Evolutionary conservation across 2,113 vertebrate species (phyloP).

Genomic region (Siniperca knerii): DNA sequence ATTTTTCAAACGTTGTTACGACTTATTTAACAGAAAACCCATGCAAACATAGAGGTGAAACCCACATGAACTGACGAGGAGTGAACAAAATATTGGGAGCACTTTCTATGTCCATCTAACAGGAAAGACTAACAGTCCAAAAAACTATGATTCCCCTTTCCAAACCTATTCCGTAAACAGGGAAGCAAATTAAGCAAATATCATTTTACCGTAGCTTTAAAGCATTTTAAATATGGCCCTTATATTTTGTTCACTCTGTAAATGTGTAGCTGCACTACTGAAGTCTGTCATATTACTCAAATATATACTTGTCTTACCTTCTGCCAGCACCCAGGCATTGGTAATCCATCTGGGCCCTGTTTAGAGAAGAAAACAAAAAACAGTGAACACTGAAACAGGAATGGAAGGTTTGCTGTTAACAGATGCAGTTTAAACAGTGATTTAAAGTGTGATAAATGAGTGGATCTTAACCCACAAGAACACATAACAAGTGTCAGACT

Average conservation of each 20-base stretch:
- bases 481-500: neutral
- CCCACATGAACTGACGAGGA: neutral
- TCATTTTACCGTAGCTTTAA: neutral
- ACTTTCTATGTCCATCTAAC: neutral
- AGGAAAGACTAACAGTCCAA: neutral
- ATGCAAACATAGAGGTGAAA: constrained; percentile 58
- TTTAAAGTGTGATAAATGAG: neutral
- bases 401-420: neutral
- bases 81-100: constrained; percentile 31
- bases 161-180: neutral
- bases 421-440: neutral
- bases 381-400: constrained; percentile 41
- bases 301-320: constrained; percentile 87
- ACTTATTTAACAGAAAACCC: constrained; percentile 25
- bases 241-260: constrained; percentile 4
- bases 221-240: neutral
- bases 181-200: neutral
- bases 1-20: neutral
- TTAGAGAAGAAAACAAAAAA: constrained; percentile 29
- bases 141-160: neutral
- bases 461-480: neutral
- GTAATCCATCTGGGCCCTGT: constrained; percentile 98
- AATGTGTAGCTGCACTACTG: neutral
- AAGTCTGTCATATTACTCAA: neutral
- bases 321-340: constrained; percentile 99